Base-by-base conservation (phyloP, 2,888 invertebrate species). In the Pristionchus japonicus region DNA sequence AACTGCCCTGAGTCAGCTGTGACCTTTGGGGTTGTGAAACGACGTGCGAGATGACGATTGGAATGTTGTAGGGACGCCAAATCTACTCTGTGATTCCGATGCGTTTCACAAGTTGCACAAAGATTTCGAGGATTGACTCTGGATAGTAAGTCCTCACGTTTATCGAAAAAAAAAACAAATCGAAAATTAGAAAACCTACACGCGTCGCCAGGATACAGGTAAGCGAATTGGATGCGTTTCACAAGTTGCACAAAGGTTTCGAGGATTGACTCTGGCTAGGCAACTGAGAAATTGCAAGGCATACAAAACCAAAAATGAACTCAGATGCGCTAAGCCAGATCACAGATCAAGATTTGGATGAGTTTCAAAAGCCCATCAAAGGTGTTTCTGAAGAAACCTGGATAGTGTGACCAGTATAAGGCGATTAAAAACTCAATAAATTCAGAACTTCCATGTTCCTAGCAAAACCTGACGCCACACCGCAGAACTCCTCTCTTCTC, bases 401-500 rank as follows among this genome's bases (percentile, higher is more conserved):
- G 20, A 3, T 52, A 52, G 52, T 52, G 20, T 52, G n/a, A 23
- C 7, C 57, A 23, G 57, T 1, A 57, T 57, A 11, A 57, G 6
- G 57, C 6, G 6, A 1, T 3, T 57, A 57, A 6, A 6, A 11
- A 20, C 3, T 1, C 6, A 20, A 57, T 23, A 57, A 57, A 15
- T 3, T 43, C 43, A 52, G 52, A 52, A 52, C 52, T n/a, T n/a
- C 52, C 61, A 3, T 27, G n/a, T n/a, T n/a, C n/a, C n/a, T n/a
- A n/a, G 61, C n/a, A 61, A 61, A 61, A 31, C 64, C 64, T 27
- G 31, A 67, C 61, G 27, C 27, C 64, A 67, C 27, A 67, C 70
- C 34, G 27, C 67, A 31, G 49, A 67, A 70, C 43, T 43, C 64
- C 34, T 52, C 83, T 61, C 83, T 43, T 80, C 74, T 43, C 84